A percentile compares a stretch with the other conserved stretches of the same genome.
Evolutionary conservation across 1,140 invertebrate genomes (phyloP).

Genomic region (Atta cephalotes): DNA sequence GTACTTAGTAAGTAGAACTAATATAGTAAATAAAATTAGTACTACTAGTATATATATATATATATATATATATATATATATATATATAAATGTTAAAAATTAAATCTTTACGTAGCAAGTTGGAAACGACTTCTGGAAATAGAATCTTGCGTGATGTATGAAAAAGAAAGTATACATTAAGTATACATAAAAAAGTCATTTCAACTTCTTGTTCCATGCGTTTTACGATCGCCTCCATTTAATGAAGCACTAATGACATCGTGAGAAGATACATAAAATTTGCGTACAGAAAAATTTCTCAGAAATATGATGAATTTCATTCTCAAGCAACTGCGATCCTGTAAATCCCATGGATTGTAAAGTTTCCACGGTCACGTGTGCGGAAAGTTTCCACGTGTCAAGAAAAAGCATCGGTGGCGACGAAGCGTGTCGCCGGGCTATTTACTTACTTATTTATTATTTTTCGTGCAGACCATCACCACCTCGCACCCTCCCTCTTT

Average conservation of each 20-base stretch:
- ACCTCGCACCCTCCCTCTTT: neutral
- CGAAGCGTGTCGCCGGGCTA: slow-evolving; percentile 27
- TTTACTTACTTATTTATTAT: slow-evolving; percentile 69
- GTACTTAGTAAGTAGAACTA: no score
- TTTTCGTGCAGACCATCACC: slow-evolving; percentile 44
- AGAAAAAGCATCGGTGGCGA: slow-evolving; percentile 8
- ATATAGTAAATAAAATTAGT: no score
- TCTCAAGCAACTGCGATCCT: neutral
- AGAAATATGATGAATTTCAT: slow-evolving; percentile 15
- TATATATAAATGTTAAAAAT: neutral
- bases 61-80: neutral
- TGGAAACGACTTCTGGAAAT: slow-evolving; percentile 2
- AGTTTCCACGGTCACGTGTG: slow-evolving; percentile 40
- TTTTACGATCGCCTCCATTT: neutral
- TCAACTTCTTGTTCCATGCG: neutral
- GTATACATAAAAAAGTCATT: neutral
- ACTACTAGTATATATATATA: neutral
- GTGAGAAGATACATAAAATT: neutral
- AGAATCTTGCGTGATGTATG: neutral
- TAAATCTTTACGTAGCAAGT: slow-evolving; percentile 14
- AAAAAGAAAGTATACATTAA: neutral
- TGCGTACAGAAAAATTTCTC: neutral
- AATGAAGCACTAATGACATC: neutral
- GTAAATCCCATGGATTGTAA: slow-evolving; percentile 11
- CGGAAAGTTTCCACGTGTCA: slow-evolving; percentile 44